Base-by-base conservation (phyloP, 2,113 vertebrate genomes). In the Kobus ellipsiprymnus region DNA sequence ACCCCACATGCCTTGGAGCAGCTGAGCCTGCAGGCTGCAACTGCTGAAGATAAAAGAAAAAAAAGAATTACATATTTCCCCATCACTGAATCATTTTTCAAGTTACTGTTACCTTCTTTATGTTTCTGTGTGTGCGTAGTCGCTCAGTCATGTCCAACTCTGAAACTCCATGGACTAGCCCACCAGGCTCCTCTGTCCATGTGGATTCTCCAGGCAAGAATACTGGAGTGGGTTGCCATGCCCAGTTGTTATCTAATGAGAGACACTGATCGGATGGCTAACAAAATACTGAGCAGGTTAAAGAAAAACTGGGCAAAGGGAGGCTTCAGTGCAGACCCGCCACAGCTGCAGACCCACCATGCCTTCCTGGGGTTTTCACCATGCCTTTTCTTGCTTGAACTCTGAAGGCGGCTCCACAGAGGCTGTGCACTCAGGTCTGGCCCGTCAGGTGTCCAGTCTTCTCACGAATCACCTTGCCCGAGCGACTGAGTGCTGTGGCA, bases 381-480 rank as follows among this genome's bases (percentile, higher is more conserved):
- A 0, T 40, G 5, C 64, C 16, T 44, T 0, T 94, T 62, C 33
- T 97, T 71, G 87, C 30, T 0, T 90, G 52, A 1, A 27, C 80
- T 93, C 80, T 93, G 36, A 83, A 99, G 99, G 99, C 8, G 99
- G 99, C 29, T 99, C 99, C 46, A 99, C 99, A 2, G 99, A 99
- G 46, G 99, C 99, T 1, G 99, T 99, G 94, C 99, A 99, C 98
- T 99, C 99, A 0, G 99, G 99, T 36, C 98, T 99, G 98, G 99
- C 99, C 60, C 99, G 99, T 21, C 99, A 99, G 98, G 99, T 99
- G 90, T 99, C 99, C 97, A 99, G 99, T 96, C 99, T 99, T 90
- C 99, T 99, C 71, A 99, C 99, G 59, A 99, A 99, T 98, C 99
- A 99, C 95, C 98, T 99, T 29, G 99, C 99, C 55, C 99, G 99